Conservation (phyloP, 2,888 invertebrate genomes). For the Liodrosophila aerea region DNA sequence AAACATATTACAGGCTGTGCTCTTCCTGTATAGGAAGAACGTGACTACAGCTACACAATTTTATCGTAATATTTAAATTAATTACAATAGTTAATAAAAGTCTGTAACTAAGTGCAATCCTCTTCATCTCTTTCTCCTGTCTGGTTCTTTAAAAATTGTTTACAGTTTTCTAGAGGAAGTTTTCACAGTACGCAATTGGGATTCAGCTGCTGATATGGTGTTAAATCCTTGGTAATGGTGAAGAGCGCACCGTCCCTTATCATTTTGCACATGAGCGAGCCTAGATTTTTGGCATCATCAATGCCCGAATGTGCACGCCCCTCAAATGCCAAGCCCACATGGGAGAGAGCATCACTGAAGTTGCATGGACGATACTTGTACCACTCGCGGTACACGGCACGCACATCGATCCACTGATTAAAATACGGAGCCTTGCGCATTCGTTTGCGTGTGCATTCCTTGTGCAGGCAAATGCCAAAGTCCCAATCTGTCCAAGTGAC, state of each 20-base stretch:
- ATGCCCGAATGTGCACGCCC: constrained; percentile 86
- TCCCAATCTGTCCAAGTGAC: constrained; percentile 87
- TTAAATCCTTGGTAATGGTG: constrained; percentile 83
- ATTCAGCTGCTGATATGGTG: constrained; percentile 80
- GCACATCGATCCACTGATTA: constrained; percentile 85
- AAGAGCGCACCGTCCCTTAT: constrained; percentile 84
- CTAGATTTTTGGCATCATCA: constrained; percentile 86
- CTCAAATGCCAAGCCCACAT: constrained; percentile 85
- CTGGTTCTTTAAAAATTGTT: no score
- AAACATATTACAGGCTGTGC: no score
- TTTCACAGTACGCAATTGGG: constrained; percentile 77
- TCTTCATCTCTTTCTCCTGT: no score
- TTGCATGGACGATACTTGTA: constrained; percentile 84
- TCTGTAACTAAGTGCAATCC: constrained; percentile 51
- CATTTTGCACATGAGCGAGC: constrained; percentile 84
- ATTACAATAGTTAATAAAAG: constrained; percentile 36
- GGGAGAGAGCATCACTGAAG: constrained; percentile 84
- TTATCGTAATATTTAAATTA: not conserved
- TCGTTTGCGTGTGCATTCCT: constrained; percentile 85
- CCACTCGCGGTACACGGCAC: constrained; percentile 84
- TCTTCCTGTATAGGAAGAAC: no score
- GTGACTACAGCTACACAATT: no score
- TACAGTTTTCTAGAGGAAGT: no score
- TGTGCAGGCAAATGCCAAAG: constrained; percentile 84
- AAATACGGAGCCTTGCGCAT: constrained; percentile 84